Conservation (phyloP, 2,888 invertebrate genomes). For the Brassicogethes aeneus region DNA sequence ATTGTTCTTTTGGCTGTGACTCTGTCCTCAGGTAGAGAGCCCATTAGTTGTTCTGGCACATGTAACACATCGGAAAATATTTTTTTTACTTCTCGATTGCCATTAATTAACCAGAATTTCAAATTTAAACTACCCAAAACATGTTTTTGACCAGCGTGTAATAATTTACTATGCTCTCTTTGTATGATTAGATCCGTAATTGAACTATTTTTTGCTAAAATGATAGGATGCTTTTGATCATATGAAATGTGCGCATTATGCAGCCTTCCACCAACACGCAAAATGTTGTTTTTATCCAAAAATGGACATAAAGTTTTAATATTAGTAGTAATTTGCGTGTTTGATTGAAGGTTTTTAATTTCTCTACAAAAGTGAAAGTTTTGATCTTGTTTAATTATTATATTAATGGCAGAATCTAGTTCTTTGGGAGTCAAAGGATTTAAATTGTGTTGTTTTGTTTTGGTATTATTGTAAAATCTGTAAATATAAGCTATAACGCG, state of each 20-base stretch:
- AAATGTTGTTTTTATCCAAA: slow-evolving; percentile 6
- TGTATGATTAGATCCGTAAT: slow-evolving; percentile 11
- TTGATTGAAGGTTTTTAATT: not conserved
- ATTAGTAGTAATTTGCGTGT: slow-evolving; percentile 1
- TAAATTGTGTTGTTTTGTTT: too few relatives aligned
- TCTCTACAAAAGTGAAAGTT: not conserved
- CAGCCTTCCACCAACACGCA: slow-evolving; percentile 9
- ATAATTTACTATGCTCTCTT: slow-evolving; percentile 8
- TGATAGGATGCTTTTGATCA: slow-evolving; percentile 13
- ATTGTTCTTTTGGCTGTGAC: slow-evolving; percentile 5
- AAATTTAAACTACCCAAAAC: slow-evolving; percentile 8
- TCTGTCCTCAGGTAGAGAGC: slow-evolving; percentile 5
- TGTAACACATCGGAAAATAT: slow-evolving; percentile 5
- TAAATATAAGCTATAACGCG: not conserved
- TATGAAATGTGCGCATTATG: slow-evolving; percentile 9
- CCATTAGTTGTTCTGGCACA: slow-evolving; percentile 5
- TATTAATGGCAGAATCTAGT: not conserved
- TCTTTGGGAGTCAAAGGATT: too few relatives aligned
- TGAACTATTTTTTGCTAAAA: slow-evolving; percentile 10
- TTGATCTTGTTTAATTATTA: not conserved
- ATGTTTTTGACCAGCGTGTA: slow-evolving; percentile 13
- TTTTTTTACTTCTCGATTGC: slow-evolving; percentile 9
- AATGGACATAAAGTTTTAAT: slow-evolving; percentile 8
- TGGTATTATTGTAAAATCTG: not conserved
- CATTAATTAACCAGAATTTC: slow-evolving; percentile 13